Conservation (phyloP, 1,140 invertebrate species). For the Galleria mellonella region DNA sequence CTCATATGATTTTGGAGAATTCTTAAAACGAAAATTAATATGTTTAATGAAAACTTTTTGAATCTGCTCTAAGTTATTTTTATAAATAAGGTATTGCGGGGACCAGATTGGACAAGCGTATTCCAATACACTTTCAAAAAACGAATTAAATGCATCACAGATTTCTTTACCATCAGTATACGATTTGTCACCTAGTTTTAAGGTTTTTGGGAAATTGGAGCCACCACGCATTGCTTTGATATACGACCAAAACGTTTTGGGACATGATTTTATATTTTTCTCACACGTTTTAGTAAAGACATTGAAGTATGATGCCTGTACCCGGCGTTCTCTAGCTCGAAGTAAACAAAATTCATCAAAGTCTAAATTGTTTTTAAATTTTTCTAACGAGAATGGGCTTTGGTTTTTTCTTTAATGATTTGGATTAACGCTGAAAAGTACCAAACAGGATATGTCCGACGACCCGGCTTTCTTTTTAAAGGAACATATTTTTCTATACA, state of each 20-base stretch:
- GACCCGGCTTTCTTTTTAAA: background rate
- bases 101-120: too few species aligned
- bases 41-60: too few species aligned
- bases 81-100: too few species aligned
- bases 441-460: background rate
- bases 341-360: too few species aligned
- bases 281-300: background rate
- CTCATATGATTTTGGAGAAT: too few species aligned
- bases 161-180: background rate
- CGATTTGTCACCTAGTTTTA: background rate
- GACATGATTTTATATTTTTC: background rate
- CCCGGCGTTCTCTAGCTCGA: background rate
- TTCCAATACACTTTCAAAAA: conserved; percentile 2
- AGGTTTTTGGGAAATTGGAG: background rate
- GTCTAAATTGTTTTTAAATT: too few species aligned
- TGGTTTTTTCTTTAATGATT: conserved; percentile 2
- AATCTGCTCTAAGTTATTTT: too few species aligned
- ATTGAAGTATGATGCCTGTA: background rate
- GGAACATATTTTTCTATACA: background rate
- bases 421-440: background rate
- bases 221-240: conserved; percentile 1
- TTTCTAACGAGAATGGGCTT: conserved; percentile 1
- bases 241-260: conserved; percentile 1
- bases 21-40: too few species aligned
- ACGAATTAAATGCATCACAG: background rate